These are phyloP conservation scores for Morpho achilles DNA, from an alignment of 2,888 invertebrate genomes.

Conservation along the genomic window DNA sequence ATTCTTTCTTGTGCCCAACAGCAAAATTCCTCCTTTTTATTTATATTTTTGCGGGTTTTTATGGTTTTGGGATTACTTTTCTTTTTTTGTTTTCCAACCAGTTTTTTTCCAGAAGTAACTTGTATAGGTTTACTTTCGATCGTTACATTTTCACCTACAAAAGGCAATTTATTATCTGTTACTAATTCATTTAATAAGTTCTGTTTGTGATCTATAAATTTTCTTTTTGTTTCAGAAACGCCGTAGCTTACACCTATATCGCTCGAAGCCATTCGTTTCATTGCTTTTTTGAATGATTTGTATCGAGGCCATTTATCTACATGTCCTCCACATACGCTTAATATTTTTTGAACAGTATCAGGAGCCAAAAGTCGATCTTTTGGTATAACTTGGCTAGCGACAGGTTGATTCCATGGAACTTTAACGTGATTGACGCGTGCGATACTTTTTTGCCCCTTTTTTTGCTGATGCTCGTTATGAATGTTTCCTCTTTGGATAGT, in stretches of 20 bases:
- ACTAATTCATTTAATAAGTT: background rate
- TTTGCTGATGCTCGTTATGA: background rate
- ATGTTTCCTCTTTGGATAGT: background rate
- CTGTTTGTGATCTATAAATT: background rate
- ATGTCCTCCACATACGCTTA: constrained; percentile 37
- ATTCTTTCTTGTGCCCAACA: constrained; percentile 46
- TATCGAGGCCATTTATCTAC: constrained; percentile 15
- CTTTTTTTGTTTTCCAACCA: constrained; percentile 6
- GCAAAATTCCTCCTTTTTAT: constrained; percentile 33
- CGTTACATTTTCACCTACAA: background rate
- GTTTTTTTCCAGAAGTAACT: background rate
- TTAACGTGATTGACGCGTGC: background rate
- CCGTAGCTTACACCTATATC: constrained; percentile 8
- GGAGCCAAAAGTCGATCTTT: constrained; percentile 35
- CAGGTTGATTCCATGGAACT: constrained; percentile 13
- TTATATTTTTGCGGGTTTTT: constrained; percentile 6
- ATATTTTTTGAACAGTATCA: constrained; percentile 60
- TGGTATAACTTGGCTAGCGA: constrained; percentile 1
- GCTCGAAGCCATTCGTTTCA: constrained; percentile 1
- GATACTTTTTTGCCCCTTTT: background rate
- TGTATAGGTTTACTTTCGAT: background rate
- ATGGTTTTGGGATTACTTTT: constrained; percentile 1
- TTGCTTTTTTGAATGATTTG: constrained; percentile 1
- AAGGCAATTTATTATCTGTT: background rate
- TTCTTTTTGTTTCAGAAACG: background rate